Base-by-base conservation (phyloP, 2,113 vertebrate species). In the Sarotherodon lohbergeri region DNA sequence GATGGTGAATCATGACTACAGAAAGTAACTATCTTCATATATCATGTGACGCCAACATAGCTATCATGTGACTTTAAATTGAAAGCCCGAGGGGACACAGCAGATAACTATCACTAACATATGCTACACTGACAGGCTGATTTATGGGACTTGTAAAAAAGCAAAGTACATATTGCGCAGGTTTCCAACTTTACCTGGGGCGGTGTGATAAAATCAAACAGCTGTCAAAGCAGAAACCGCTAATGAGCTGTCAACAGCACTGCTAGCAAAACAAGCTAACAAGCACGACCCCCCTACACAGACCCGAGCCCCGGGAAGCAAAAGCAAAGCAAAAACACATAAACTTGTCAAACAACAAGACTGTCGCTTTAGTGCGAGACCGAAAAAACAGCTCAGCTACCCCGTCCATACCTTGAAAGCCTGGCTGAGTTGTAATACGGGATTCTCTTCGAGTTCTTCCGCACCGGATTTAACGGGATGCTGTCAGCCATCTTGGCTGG, bases 401-500 rank as follows among this genome's bases (percentile, higher is more conserved):
- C 7, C 12, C 4, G 17, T 59, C 41, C 94, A 5, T 95, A 97
- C 96, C 96, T 96, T 84, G 92, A 88, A 80, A 80, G 85, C 89
- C 94, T 92, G 24, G 87, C 92, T 29, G 96, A 89, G 84, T 93
- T 94, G 92, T 96, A 96, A 92, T 95, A 93, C 24, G 87, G 86
- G 11, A 83, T 83, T 90, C 93, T 96, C 90, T 79, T 96, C 63
- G 94, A 93, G 91, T 63, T 95, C 81, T 95, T 96, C 92, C 93
- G 93, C 82, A 97, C 84, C 41, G 94, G 94, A 93, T 96, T 95
- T 86, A 97, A 87, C 68, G 92, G 96, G 88, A 97, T 96, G 91
- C 93, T 93, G 93, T 96, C 96, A 93, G 95, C 95, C 96, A 97
- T 97, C 92, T 96, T 96, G 94, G 93, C 95, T 94, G 91, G 88